These are phyloP conservation scores for Caenorhabditis zanzibari DNA, from an alignment of 2,888 invertebrate genomes.

Conservation along the genomic window DNA sequence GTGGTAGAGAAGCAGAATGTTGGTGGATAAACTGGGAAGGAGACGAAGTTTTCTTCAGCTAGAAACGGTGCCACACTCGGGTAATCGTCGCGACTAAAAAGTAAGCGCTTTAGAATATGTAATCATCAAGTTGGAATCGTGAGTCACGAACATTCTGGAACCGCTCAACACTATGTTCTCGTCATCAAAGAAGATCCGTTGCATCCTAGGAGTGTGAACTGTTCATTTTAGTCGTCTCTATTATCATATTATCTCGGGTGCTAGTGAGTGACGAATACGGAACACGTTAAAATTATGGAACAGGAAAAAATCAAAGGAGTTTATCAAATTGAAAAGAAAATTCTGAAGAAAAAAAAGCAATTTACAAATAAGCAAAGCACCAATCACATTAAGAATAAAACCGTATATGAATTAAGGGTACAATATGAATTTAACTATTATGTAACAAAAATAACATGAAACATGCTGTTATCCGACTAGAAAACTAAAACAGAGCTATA, in stretches of 20 bases:
- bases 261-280: slow-evolving; percentile 8
- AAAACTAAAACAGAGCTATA: background rate
- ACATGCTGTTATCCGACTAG: too few species aligned
- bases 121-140: background rate
- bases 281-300: slow-evolving; percentile 16
- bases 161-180: background rate
- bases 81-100: slow-evolving; percentile 35
- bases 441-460: too few species aligned
- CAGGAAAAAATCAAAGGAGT: background rate
- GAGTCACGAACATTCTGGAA: background rate
- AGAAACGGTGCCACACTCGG: slow-evolving; percentile 63
- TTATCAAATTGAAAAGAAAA: background rate
- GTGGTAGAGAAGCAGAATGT: slow-evolving; percentile 42
- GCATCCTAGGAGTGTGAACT: slow-evolving; percentile 25
- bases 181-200: slow-evolving; percentile 27
- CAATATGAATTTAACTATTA: background rate
- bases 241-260: background rate
- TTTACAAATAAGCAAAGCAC: background rate
- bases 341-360: background rate
- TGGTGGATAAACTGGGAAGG: slow-evolving; percentile 35
- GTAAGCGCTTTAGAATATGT: background rate
- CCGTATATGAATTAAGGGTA: slow-evolving; percentile 3
- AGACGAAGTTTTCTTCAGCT: slow-evolving; percentile 37
- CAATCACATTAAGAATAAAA: slow-evolving; percentile 1
- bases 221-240: background rate